A percentile compares a stretch with the other conserved stretches of the same genome.
Evolutionary conservation across 2,113 vertebrate species (phyloP).

Genomic region (Rhynchopsitta pachyrhyncha): DNA sequence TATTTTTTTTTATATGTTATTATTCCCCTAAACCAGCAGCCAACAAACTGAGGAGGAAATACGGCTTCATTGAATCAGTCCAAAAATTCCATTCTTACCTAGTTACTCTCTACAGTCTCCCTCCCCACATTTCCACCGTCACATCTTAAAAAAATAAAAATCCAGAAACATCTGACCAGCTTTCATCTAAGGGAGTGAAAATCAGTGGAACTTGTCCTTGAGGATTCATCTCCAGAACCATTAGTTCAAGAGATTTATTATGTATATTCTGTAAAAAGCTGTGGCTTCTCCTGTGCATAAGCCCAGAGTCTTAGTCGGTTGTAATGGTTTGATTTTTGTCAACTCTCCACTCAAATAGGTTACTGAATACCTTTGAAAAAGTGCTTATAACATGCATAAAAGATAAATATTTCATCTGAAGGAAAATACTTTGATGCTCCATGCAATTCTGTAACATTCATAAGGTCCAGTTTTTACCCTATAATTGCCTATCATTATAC

Average conservation of each 20-base stretch:
- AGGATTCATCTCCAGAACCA: constrained; percentile 27
- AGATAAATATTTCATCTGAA: constrained; percentile 65
- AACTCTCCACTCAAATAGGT: constrained; percentile 57
- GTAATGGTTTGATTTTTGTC: constrained; percentile 66
- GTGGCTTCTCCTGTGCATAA: constrained; percentile 58
- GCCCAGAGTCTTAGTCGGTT: constrained; percentile 23
- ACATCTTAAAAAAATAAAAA: neutral
- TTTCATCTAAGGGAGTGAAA: constrained; percentile 57
- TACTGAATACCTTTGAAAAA: constrained; percentile 55
- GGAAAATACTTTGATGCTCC: constrained; percentile 65
- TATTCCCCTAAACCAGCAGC: constrained; percentile 11
- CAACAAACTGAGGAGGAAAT: neutral
- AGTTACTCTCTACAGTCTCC: constrained; percentile 4
- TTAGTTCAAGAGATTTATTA: constrained; percentile 48
- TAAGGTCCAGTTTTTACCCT: constrained; percentile 78
- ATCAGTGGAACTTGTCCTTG: constrained; percentile 61
- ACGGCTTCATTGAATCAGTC: neutral
- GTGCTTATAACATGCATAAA: constrained; percentile 43
- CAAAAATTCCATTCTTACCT: constrained; percentile 52
- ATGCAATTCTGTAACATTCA: constrained; percentile 55
- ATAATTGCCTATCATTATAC: constrained; percentile 83
- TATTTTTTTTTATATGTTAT: neutral
- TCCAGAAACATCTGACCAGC: constrained; percentile 48
- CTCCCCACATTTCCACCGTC: neutral
- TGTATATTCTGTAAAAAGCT: constrained; percentile 55